Evolutionary conservation across 2,797 vertebrate genomes (phyloP), one percentile per base, ranked within the genome.

Genomic region (Lutjanus argentimaculatus): DNA sequence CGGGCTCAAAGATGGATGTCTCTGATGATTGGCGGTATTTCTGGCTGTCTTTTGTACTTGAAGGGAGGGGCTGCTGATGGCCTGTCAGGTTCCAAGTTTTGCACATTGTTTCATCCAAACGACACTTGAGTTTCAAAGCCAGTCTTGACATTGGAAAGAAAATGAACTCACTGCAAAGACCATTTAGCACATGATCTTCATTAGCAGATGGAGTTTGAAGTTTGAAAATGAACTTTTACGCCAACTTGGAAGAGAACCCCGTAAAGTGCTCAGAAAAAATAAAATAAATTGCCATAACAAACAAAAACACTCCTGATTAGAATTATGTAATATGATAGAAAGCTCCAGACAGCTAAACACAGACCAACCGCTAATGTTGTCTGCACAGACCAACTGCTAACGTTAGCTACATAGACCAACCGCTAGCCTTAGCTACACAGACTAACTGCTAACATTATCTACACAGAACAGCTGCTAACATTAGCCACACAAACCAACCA

Each of bases 11-110:
- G 85, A 85, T 72, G 61, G 85, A 83, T 45, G 79, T 86, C 87
- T 91, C 75, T 59, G 79, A 85, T 91, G 88, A 85, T 77, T 85
- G 82, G 30, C 13, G 46, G 78, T 88, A 88, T 93, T 86, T 89
- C 73, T 88, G 83, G 72, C 56, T 79, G 40, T 75, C 71, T 76
- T 78, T 86, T 75, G 58, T 67, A 58, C 55, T 68, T 46, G 76
- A 71, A 66, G 67, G 82, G 80, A 80, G 59, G 79, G 74, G 76
- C 77, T 64, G 62, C 72, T 89, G 88, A 86, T 25, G 75, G 76
- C 78, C 72, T 75, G 72, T 75, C 84, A 78, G 55, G 67, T 64
- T 74, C 7, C 12, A 67, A 67, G 67, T 78, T 82, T 80, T 42
- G 43, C 59, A 69, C 79, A 72, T 62, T 63, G 22, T 76, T 65